Evolutionary conservation across 2,797 vertebrate species (phyloP), one percentile per base, ranked within the genome.

Genomic region (Tragopan temminckii): DNA sequence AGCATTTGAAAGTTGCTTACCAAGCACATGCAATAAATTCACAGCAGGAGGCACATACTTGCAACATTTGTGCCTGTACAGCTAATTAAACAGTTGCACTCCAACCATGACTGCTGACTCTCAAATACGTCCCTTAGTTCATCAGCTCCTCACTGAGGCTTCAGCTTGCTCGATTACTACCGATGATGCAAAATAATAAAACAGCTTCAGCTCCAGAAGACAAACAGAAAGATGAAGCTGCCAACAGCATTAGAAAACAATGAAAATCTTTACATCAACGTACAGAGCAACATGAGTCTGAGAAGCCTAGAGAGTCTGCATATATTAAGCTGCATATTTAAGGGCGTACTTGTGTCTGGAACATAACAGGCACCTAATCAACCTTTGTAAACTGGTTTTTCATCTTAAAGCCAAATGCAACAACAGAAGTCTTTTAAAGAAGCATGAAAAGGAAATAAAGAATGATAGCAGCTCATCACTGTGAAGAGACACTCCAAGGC

Each of bases 281-380:
- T 74, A 55, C 23, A 7, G 5, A 77, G 63, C 38, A 70, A 58
- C 58, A 24, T 10, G 52, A 4, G 15, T 25, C 75, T 85, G 80
- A 80, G 80, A 88, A 95, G 88, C 71, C 89, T 7, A 36, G 52
- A 87, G 82, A 93, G 66, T 36, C 81, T 88, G 66, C 69, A 89
- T 87, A 46, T 24, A 95, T 87, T 87, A 91, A 77, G 46, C 81
- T 66, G 85, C 62, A 48, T 78, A 89, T 93, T 92, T 91, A 85
- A 81, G 70, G 33, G 50, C 69, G 71, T 77, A 91, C 61, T 94
- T 87, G 72, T 81, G 85, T 90, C 89, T 89, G 89, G 77, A 93
- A 88, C 74, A 35, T 72, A 95, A 89, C 85, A 93, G 88, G 70
- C 90, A 91, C 80, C 94, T 94, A 69, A 95, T 89, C 92, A 88